These are phyloP conservation scores for Carduelis carduelis DNA, from an alignment of 2,797 vertebrate species.

Conservation along the genomic window DNA sequence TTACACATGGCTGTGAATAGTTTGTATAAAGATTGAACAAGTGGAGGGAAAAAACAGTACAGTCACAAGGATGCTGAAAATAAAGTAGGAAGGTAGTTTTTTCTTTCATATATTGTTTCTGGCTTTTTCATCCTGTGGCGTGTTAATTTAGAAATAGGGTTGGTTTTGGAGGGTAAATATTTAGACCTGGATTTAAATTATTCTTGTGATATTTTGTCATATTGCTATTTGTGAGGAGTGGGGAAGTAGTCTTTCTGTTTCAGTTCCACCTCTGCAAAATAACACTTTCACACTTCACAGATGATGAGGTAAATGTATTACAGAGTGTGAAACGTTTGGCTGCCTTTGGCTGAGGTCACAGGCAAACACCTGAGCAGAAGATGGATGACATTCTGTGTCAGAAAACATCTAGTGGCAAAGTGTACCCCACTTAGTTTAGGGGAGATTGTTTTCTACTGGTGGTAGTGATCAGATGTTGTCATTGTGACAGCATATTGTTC, in stretches of 20 bases:
- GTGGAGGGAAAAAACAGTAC: not conserved
- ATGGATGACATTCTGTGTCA: not conserved
- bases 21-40: not conserved
- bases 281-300: not conserved
- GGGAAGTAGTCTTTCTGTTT: not conserved
- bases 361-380: not conserved
- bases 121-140: not conserved
- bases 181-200: not conserved
- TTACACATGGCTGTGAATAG: not conserved
- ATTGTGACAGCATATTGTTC: not conserved
- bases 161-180: not conserved
- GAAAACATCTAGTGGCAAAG: not conserved
- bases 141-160: not conserved
- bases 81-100: not conserved
- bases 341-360: not conserved
- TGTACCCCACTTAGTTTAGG: accelerated
- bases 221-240: not conserved
- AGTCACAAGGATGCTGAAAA: not conserved
- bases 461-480: not conserved
- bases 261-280: not conserved
- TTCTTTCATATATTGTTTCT: not conserved
- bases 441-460: not conserved
- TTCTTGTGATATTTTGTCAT: not conserved
- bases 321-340: not conserved
- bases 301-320: not conserved